Percentiles rank a stretch among this genome's conserved stretches.
phyloP scores from a whole-genome alignment of 2,797 vertebrate genomes.

The Arrhamphus sclerolepis region DNA sequence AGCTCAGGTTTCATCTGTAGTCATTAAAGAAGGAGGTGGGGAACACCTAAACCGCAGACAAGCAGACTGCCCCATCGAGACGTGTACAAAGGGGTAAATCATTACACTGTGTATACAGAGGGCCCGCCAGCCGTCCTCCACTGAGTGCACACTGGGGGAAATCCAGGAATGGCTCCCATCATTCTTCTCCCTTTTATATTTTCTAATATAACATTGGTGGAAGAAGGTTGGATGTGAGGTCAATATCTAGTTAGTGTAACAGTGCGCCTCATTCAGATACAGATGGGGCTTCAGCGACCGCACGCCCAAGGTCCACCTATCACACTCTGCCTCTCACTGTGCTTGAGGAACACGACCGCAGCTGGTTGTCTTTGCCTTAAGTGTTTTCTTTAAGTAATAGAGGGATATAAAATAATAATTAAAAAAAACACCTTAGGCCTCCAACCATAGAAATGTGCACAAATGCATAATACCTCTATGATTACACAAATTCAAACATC shows the following conservation, averaged over 20 bases:
- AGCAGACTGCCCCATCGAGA: constrained; percentile 43
- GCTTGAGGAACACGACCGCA: constrained; percentile 5
- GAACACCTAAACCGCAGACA: constrained; percentile 60
- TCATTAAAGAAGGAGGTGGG: constrained; percentile 55
- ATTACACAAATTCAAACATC: constrained; percentile 10
- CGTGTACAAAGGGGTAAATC: constrained; percentile 51
- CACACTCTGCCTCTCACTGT: constrained; percentile 37
- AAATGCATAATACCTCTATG: constrained; percentile 13
- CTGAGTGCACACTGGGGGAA: constrained; percentile 52
- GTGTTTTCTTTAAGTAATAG: constrained; percentile 29
- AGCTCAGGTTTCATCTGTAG: constrained; percentile 61
- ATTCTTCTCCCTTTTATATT: constrained; percentile 31
- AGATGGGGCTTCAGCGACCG: constrained; percentile 12
- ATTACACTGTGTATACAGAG: constrained; percentile 52
- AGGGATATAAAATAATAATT: constrained; percentile 22
- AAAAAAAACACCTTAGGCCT: constrained; percentile 14
- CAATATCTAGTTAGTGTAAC: constrained; percentile 65
- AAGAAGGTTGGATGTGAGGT: constrained; percentile 26
- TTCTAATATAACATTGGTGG: constrained; percentile 41
- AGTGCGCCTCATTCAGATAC: constrained; percentile 26
- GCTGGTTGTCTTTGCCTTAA: constrained; percentile 53
- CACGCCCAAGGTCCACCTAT: neutral
- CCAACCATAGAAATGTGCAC: constrained; percentile 14
- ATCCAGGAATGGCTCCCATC: constrained; percentile 40
- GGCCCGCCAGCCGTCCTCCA: constrained; percentile 22